These are phyloP conservation scores for Enteromius unitaeniatus DNA, from an alignment of 2,797 vertebrate species.

Conservation along the genomic window DNA sequence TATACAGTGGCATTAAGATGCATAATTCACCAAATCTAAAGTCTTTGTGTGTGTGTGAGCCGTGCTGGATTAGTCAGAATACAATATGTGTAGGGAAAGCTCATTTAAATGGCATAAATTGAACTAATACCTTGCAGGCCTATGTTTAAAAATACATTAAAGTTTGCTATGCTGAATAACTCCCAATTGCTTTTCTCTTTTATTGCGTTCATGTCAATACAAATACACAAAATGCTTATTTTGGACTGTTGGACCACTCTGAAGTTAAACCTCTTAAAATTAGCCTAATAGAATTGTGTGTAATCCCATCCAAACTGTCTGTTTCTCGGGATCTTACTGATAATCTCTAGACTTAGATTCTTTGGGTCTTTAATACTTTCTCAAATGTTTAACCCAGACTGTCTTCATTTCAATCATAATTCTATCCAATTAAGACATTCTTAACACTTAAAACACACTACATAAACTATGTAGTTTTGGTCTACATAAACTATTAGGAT, in stretches of 20 bases:
- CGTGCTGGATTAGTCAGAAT: neutral
- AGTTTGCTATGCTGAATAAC: no score
- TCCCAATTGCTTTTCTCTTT: neutral
- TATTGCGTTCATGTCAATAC: conserved; percentile 37
- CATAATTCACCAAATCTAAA: neutral
- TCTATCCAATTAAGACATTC: neutral
- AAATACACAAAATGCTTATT: conserved; percentile 52
- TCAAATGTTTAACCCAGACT: conserved; percentile 1
- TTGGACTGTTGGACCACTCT: conserved; percentile 26
- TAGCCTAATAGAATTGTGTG: conserved; percentile 13
- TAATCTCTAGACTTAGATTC: conserved; percentile 2
- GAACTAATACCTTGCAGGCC: neutral
- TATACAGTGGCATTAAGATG: neutral
- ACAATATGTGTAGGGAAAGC: neutral
- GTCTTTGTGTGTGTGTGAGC: neutral
- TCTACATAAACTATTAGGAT: neutral
- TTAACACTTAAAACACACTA: neutral
- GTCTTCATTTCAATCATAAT: neutral
- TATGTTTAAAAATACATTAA: conserved; percentile 2
- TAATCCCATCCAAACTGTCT: conserved; percentile 20
- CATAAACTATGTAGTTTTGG: neutral
- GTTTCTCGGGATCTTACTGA: neutral
- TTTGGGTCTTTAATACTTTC: conserved; percentile 7
- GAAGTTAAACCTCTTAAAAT: conserved; percentile 26
- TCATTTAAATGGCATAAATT: neutral